These are phyloP conservation scores for Enteromius radiatus DNA, from an alignment of 2,797 vertebrate genomes.

Conservation along the genomic window DNA sequence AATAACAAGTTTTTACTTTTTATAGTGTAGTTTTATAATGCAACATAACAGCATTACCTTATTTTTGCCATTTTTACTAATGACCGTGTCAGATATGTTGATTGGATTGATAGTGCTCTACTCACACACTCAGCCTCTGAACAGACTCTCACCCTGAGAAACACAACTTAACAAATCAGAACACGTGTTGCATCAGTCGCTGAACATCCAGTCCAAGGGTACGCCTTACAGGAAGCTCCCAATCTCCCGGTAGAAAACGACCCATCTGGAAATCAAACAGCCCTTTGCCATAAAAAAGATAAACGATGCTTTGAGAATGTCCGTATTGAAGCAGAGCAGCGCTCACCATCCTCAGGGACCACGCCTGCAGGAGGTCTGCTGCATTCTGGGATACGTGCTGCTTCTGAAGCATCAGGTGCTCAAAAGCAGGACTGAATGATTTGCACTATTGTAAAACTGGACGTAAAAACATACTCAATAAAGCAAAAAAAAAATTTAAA, in stretches of 20 bases:
- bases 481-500: neutral
- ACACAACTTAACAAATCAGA: constrained; percentile 7
- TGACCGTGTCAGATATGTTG: neutral
- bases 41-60: neutral
- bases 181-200: constrained; percentile 12
- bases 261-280: constrained; percentile 73
- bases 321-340: constrained; percentile 65
- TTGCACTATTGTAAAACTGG: neutral
- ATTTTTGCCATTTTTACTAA: neutral
- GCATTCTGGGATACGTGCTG: constrained; percentile 12
- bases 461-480: neutral
- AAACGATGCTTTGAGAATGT: constrained; percentile 68
- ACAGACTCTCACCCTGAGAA: neutral
- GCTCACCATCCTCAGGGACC: constrained; percentile 53
- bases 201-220: constrained; percentile 23
- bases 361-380: neutral
- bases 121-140: neutral
- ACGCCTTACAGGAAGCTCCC: constrained; percentile 43
- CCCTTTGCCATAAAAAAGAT: constrained; percentile 72
- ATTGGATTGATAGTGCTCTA: neutral
- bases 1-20: neutral
- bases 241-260: constrained; percentile 52
- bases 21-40: neutral
- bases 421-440: neutral
- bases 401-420: neutral